Evolutionary conservation across 2,113 vertebrate species (phyloP).

Genomic region (Psettodes erumei): DNA sequence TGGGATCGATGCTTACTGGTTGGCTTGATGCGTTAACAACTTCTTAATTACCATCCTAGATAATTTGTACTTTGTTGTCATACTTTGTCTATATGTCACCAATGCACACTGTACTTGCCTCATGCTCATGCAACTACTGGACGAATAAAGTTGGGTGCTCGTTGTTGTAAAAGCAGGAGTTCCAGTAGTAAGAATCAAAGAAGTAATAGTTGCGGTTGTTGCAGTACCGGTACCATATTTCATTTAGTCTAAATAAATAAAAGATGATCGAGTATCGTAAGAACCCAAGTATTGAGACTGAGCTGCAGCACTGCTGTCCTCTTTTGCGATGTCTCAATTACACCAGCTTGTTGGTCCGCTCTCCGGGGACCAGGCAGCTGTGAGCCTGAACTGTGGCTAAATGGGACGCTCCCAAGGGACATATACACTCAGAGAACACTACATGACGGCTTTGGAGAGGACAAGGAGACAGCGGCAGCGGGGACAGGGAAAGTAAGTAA

Average conservation of each 20-base stretch:
- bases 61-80: neutral
- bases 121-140: no score
- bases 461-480: constrained; percentile 4
- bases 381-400: constrained; percentile 61
- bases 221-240: neutral
- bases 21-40: no score
- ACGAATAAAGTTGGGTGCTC: neutral
- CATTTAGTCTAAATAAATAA: constrained; percentile 4
- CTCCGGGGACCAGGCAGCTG: constrained; percentile 62
- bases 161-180: neutral
- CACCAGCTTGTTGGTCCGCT: constrained; percentile 43
- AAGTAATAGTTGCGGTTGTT: neutral
- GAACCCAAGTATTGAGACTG: neutral
- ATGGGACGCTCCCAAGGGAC: constrained; percentile 59
- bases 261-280: neutral
- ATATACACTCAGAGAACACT: constrained; percentile 40
- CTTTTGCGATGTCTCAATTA: constrained; percentile 61
- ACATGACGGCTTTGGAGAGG: constrained; percentile 32
- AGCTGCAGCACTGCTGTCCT: constrained; percentile 30
- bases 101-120: neutral
- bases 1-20: neutral
- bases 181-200: neutral
- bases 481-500: neutral
- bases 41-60: no score
- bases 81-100: no score